Evolutionary conservation across 1,140 invertebrate genomes (phyloP).

Genomic region (Meloidogyne hapla): DNA sequence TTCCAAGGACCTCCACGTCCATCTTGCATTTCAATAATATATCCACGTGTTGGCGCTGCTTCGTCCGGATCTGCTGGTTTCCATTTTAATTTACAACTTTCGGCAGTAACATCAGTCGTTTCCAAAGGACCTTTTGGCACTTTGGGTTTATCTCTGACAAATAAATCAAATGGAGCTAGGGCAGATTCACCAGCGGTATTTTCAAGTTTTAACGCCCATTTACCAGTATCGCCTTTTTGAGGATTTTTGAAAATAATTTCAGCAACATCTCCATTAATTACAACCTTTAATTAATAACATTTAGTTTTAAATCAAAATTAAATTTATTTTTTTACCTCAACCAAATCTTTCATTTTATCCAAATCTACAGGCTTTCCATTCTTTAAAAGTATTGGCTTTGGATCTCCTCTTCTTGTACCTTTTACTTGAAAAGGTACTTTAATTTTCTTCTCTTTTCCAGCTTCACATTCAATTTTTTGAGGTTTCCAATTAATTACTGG

Average conservation of each 20-base stretch:
- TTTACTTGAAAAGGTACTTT: constrained; percentile 61
- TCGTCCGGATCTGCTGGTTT: constrained; percentile 78
- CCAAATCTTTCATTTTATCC: constrained; percentile 51
- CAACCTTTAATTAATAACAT: constrained; percentile 40
- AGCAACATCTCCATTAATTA: constrained; percentile 61
- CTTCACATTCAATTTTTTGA: constrained; percentile 63
- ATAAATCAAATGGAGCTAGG: constrained; percentile 59
- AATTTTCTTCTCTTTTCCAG: constrained; percentile 57
- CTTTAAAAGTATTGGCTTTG: constrained; percentile 55
- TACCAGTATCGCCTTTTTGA: constrained; percentile 57
- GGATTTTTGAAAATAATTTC: constrained; percentile 64
- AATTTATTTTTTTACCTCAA: constrained; percentile 14
- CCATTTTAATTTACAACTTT: constrained; percentile 86
- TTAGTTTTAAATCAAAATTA: neutral
- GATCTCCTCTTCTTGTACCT: constrained; percentile 62
- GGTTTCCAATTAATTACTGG: constrained; percentile 62
- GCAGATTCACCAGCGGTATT: constrained; percentile 59
- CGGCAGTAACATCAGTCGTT: constrained; percentile 85
- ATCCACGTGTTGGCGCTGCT: constrained; percentile 88
- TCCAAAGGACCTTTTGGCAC: constrained; percentile 73
- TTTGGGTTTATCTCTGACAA: constrained; percentile 60
- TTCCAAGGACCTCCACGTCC: constrained; percentile 60
- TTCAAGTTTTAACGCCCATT: constrained; percentile 59
- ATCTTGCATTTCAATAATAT: constrained; percentile 63
- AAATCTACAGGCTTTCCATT: constrained; percentile 63